Base-by-base conservation (phyloP, 2,797 vertebrate species). In the Falco peregrinus region DNA sequence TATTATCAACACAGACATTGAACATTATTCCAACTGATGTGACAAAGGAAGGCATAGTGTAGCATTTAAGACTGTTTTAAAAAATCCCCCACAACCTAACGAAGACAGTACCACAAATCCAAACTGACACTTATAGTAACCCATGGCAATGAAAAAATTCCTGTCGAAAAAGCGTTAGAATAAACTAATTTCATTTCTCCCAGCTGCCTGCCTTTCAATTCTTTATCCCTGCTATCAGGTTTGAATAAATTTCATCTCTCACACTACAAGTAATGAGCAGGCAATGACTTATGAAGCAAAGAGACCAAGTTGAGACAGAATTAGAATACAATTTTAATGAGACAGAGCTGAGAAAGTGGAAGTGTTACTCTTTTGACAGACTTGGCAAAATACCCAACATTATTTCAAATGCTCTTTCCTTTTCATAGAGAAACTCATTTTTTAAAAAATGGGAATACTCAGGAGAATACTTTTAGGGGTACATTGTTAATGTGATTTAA, bases 271-370 rank as follows among this genome's bases (percentile, higher is more conserved):
- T 98, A 98, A 98, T 98, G 98, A 98, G 98, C 96, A 98, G 96
- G 96, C 98, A 98, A 98, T 98, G 98, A 98, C 98, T 98, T 98
- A 98, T 94, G 97, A 98, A 97, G 97, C 97, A 97, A 95, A 96
- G 96, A 98, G 96, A 98, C 97, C 89, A 97, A 98, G 97, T 97
- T 97, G 97, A 98, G 97, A 97, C 95, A 96, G 97, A 98, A 98
- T 98, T 98, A 98, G 97, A 98, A 98, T 98, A 97, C 95, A 97
- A 97, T 98, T 98, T 98, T 98, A 98, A 98, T 98, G 98, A 98
- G 98, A 97, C 93, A 56, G 97, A 97, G 96, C 95, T 97, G 96
- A 97, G 97, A 97, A 97, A 97, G 95, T 97, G 71, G 81, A 98
- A 98, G 96, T 93, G 97, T 97, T 98, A 97, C 96, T 97, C 96